Evolutionary conservation across 1,140 invertebrate genomes (phyloP).

Genomic region (Glossosoma conforme): DNA sequence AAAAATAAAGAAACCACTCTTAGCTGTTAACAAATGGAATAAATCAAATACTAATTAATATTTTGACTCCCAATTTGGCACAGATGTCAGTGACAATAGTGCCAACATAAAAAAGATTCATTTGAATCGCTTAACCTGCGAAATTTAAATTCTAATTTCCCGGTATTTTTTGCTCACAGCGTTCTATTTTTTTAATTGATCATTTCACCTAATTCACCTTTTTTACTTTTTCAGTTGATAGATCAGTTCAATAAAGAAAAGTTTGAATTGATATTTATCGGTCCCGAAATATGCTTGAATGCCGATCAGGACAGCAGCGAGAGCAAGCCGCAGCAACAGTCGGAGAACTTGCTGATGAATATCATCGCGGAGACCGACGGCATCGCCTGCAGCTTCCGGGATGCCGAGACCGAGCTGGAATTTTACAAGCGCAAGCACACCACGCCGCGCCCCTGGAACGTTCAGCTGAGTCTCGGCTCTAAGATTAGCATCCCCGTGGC

Average conservation of each 20-base stretch:
- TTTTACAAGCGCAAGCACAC: slow-evolving; percentile 42
- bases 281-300: slow-evolving; percentile 35
- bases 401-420: slow-evolving; percentile 39
- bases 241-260: slow-evolving; percentile 38
- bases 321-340: background rate
- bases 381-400: slow-evolving; percentile 39
- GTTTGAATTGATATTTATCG: slow-evolving; percentile 44
- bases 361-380: slow-evolving; percentile 41
- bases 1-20: too few species aligned
- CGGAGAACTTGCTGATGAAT: slow-evolving; percentile 32
- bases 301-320: slow-evolving; percentile 14
- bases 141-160: too few species aligned
- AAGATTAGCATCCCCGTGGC: slow-evolving; percentile 46
- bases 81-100: too few species aligned
- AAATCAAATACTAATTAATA: too few species aligned
- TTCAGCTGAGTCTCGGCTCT: slow-evolving; percentile 43
- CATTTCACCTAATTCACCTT: too few species aligned
- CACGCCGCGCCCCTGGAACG: slow-evolving; percentile 40
- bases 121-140: too few species aligned
- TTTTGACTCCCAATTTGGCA: too few species aligned
- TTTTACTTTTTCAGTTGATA: slow-evolving; percentile 36
- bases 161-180: too few species aligned
- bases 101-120: too few species aligned
- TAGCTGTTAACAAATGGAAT: too few species aligned
- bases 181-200: too few species aligned